Evolutionary conservation across 2,888 invertebrate species (phyloP).

Genomic region (Cryptocephalus primarius): DNA sequence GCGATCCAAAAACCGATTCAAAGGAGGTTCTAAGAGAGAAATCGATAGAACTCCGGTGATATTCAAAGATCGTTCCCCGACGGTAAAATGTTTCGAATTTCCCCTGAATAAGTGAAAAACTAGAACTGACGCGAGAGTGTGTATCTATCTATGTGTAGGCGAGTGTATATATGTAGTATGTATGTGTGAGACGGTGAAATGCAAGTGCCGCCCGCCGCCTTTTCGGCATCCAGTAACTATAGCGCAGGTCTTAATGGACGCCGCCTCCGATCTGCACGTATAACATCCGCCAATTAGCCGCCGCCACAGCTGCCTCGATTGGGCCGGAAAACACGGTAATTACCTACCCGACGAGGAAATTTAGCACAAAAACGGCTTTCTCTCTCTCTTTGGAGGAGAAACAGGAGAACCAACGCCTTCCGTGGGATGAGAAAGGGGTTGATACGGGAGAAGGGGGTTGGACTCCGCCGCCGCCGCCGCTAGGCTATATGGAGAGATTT

Average conservation of each 20-base stretch:
- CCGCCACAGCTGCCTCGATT: constrained; percentile 25
- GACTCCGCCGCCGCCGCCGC: too few relatives aligned
- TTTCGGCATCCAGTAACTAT: constrained; percentile 9
- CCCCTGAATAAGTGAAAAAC: constrained; percentile 14
- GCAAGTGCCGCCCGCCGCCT: constrained; percentile 22
- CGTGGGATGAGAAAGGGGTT: neutral
- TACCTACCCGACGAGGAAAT: constrained; percentile 15
- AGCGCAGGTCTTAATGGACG: constrained; percentile 33
- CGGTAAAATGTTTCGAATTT: too few relatives aligned
- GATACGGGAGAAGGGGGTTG: too few relatives aligned
- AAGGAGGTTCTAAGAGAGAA: too few relatives aligned
- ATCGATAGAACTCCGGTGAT: too few relatives aligned
- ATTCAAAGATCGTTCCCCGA: too few relatives aligned
- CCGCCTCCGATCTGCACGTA: constrained; percentile 36
- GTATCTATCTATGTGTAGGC: too few relatives aligned
- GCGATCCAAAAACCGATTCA: too few relatives aligned
- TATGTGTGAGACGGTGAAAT: constrained; percentile 1
- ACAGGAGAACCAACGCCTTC: neutral
- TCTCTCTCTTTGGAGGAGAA: constrained; percentile 7
- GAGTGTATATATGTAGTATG: too few relatives aligned
- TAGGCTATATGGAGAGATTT: too few relatives aligned
- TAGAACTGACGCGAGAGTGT: too few relatives aligned
- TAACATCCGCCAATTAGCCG: constrained; percentile 37
- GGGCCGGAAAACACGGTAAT: constrained; percentile 20
- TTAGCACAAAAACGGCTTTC: constrained; percentile 10